phyloP scores from a whole-genome alignment of 2,888 invertebrate species.

The Anoplius nigerrimus region DNA sequence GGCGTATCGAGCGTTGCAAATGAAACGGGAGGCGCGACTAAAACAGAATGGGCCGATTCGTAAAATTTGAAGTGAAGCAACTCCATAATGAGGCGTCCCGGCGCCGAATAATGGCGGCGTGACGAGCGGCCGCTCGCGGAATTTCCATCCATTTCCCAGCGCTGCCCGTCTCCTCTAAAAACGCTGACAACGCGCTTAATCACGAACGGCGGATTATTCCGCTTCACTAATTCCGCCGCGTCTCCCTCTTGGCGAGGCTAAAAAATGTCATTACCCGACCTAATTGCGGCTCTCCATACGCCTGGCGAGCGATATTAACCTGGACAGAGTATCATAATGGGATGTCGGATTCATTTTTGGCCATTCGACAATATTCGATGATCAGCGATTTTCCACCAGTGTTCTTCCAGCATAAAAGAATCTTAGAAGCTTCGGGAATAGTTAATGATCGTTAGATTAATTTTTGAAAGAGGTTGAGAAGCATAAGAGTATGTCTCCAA shows the following conservation, averaged over 20 bases:
- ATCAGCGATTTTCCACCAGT: no score
- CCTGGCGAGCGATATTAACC: no score
- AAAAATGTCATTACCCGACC: background rate
- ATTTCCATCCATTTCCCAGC: constrained; percentile 18
- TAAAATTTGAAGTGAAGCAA: constrained; percentile 38
- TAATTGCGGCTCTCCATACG: background rate
- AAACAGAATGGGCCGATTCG: background rate
- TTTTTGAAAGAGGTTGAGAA: no score
- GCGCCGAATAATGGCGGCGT: constrained; percentile 40
- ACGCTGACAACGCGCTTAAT: constrained; percentile 32
- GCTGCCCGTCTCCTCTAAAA: constrained; percentile 34
- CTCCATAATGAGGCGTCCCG: constrained; percentile 38
- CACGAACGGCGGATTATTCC: constrained; percentile 36
- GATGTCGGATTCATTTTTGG: no score
- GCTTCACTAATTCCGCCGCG: constrained; percentile 15
- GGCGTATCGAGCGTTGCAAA: no score
- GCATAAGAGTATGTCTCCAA: no score
- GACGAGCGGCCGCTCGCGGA: constrained; percentile 28
- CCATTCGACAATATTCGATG: no score
- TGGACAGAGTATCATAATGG: no score
- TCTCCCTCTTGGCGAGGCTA: background rate
- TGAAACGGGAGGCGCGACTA: no score
- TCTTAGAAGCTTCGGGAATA: no score
- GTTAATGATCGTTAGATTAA: no score
- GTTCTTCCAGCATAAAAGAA: no score